Percentiles rank a stretch among this genome's conserved stretches.
Evolutionary conservation across 2,797 vertebrate genomes (phyloP).

Genomic region (Knipowitschia caucasica): DNA sequence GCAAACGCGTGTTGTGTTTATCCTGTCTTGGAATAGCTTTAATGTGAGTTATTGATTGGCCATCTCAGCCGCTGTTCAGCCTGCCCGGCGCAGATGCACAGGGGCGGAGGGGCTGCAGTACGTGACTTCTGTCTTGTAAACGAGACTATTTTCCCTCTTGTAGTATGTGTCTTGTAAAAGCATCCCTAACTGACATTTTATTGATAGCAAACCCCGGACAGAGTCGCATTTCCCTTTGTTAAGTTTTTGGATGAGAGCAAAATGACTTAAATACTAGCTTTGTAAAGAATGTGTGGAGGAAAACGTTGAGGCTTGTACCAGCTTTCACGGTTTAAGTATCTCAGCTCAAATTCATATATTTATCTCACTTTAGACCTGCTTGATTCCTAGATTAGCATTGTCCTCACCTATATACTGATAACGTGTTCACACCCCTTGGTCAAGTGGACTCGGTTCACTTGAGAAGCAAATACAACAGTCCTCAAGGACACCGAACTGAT

Average conservation of each 20-base stretch:
- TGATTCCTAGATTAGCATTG: background rate
- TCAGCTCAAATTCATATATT: background rate
- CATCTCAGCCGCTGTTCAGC: slow-evolving; percentile 64
- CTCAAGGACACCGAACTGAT: too few relatives aligned
- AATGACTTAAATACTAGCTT: too few relatives aligned
- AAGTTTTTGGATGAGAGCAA: background rate
- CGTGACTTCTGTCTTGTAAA: slow-evolving; percentile 48
- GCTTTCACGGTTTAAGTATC: too few relatives aligned
- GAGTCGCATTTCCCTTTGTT: background rate
- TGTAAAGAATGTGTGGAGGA: too few relatives aligned
- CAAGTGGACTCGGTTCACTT: too few relatives aligned
- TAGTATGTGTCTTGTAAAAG: background rate
- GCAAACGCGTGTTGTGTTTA: slow-evolving; percentile 56
- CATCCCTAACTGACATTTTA: background rate
- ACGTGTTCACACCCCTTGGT: too few relatives aligned
- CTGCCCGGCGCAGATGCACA: slow-evolving; percentile 67
- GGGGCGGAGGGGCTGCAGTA: slow-evolving; percentile 44
- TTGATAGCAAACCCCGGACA: background rate
- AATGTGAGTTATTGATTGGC: slow-evolving; percentile 66
- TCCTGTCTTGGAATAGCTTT: slow-evolving; percentile 66
- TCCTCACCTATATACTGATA: too few relatives aligned
- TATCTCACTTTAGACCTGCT: background rate
- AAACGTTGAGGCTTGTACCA: too few relatives aligned
- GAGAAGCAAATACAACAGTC: too few relatives aligned
- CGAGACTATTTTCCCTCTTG: too few relatives aligned